phyloP scores from a whole-genome alignment of 2,797 vertebrate species.

The Apogon talboti region DNA sequence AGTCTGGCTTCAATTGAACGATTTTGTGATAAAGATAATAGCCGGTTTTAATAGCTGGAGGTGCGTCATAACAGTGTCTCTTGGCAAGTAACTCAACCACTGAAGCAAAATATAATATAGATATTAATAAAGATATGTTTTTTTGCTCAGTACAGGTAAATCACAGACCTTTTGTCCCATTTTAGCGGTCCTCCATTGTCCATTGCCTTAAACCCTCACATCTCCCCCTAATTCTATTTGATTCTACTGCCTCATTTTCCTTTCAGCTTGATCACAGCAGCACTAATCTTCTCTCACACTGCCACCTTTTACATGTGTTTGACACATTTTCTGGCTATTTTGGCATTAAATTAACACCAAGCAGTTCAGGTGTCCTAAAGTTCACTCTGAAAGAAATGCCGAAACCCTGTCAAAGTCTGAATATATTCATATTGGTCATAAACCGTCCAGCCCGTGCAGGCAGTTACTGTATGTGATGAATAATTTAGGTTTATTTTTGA shows the following conservation, averaged over 20 bases:
- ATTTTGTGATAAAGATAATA: constrained; percentile 21
- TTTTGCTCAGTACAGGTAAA: constrained; percentile 34
- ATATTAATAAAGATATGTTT: constrained; percentile 7
- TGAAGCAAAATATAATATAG: constrained; percentile 43
- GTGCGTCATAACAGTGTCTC: constrained; percentile 29
- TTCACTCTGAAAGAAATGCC: too few species aligned
- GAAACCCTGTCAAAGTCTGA: constrained; percentile 14
- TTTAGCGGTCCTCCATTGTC: constrained; percentile 27
- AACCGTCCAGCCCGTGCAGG: constrained; percentile 8
- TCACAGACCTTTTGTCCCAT: constrained; percentile 37
- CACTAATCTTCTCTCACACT: constrained; percentile 42
- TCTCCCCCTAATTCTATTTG: constrained; percentile 29
- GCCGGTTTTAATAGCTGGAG: constrained; percentile 4
- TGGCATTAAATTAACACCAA: constrained; percentile 58
- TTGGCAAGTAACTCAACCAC: constrained; percentile 33
- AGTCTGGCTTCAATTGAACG: constrained; percentile 20
- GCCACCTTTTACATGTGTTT: constrained; percentile 49
- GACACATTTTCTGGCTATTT: constrained; percentile 52
- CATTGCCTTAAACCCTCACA: constrained; percentile 6
- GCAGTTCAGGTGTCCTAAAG: constrained; percentile 29
- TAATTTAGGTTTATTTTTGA: constrained; percentile 44
- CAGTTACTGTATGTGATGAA: constrained; percentile 28
- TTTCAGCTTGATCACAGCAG: constrained; percentile 50
- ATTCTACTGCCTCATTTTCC: constrained; percentile 56
- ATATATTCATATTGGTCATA: constrained; percentile 5